A percentile compares a stretch with the other conserved stretches of the same genome.
phyloP scores from a whole-genome alignment of 2,888 invertebrate genomes.

The Cheilosia soror region DNA sequence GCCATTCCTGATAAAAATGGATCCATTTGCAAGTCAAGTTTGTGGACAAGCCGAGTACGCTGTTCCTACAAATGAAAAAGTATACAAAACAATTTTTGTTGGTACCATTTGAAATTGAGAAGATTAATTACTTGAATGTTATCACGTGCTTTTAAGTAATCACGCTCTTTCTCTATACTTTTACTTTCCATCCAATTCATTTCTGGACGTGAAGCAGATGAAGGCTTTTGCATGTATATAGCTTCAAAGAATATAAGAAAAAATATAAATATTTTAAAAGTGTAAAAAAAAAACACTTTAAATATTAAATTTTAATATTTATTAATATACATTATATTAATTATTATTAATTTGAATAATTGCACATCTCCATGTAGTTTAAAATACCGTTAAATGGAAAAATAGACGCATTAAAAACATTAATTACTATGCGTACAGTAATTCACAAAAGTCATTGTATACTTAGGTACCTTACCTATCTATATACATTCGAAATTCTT shows the following conservation, averaged over 20 bases:
- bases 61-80: slow-evolving; percentile 54
- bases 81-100: slow-evolving; percentile 18
- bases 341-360: slow-evolving; percentile 7
- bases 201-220: slow-evolving; percentile 77
- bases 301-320: not conserved
- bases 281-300: slow-evolving; percentile 5
- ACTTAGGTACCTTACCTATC: too few species aligned
- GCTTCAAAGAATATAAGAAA: slow-evolving; percentile 75
- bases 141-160: slow-evolving; percentile 88
- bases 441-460: slow-evolving; percentile 47
- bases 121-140: slow-evolving; percentile 59
- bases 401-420: slow-evolving; percentile 37
- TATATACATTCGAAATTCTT: not conserved
- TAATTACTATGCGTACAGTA: slow-evolving; percentile 46
- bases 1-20: slow-evolving; percentile 92
- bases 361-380: slow-evolving; percentile 4
- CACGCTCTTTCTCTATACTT: slow-evolving; percentile 94
- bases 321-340: too few species aligned
- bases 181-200: slow-evolving; percentile 83
- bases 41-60: slow-evolving; percentile 61
- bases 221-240: slow-evolving; percentile 83
- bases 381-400: slow-evolving; percentile 21
- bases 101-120: slow-evolving; percentile 45
- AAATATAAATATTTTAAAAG: slow-evolving; percentile 3
- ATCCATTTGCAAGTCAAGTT: slow-evolving; percentile 84